These are phyloP conservation scores for Anastrepha ludens DNA, from an alignment of 1,140 invertebrate species.

Conservation along the genomic window DNA sequence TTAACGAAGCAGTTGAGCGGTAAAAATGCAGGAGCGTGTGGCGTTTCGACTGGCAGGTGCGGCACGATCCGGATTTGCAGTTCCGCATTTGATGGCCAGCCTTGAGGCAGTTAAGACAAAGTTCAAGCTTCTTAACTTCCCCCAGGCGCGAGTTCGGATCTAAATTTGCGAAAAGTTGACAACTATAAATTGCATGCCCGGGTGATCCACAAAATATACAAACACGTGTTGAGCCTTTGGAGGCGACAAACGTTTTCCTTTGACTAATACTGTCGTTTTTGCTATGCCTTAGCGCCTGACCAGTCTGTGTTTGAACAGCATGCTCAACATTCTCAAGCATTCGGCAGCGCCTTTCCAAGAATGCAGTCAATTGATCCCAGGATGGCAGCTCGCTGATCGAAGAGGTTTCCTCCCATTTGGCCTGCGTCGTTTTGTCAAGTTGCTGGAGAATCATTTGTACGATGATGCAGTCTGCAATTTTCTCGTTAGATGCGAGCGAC, in stretches of 20 bases:
- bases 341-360: background rate
- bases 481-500: background rate
- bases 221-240: background rate
- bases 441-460: background rate
- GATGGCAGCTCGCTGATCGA: background rate
- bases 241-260: background rate
- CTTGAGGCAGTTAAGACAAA: background rate
- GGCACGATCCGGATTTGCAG: conserved; percentile 5
- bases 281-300: background rate
- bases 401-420: background rate
- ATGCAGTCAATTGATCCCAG: background rate
- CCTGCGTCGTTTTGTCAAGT: background rate
- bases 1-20: background rate
- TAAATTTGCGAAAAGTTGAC: background rate
- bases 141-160: background rate
- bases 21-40: background rate
- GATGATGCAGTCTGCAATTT: background rate
- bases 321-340: background rate
- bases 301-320: background rate
- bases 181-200: background rate
- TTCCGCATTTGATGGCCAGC: background rate
- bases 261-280: background rate
- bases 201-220: background rate
- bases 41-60: background rate
- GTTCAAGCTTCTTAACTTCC: background rate